Base-by-base conservation (phyloP, 2,797 vertebrate genomes). In the Fratercula arctica region DNA sequence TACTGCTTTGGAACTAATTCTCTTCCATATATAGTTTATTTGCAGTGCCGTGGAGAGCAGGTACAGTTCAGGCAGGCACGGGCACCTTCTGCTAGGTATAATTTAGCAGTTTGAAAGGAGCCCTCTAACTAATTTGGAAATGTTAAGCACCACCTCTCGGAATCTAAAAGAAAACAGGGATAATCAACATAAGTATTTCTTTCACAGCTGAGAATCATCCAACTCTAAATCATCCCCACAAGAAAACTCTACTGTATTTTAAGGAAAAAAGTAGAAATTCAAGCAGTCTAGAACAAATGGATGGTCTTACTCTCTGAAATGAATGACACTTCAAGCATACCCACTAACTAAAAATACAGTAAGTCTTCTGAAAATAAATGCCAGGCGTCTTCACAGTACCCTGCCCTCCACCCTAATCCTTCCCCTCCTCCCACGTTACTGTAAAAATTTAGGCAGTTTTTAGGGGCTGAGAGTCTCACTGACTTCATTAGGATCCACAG, bases 301-400 rank as follows among this genome's bases (percentile, higher is more conserved):
- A 86, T 59, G 84, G 75, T 39, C 90, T 77, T 73, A 21, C 31
- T 91, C 74, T 63, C 45, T 33, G 6, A 90, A 95, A 78, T 66
- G 86, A 96, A 37, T 78, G 93, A 87, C 90, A 75, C n/a, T n/a
- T 46, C 43, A 72, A 96, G 92, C 85, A 92, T 81, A 89, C 28
- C 68, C 85, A 51, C 76, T 33, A 81, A 92, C 93, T 95, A 96
- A 96, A 96, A 96, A 97, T 92, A 95, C 45, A 80, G 72, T 4
- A 77, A 78, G 60, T 26, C 66, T 46, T 85, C 57, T 81, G 84
- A 84, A 96, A 94, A 93, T 91, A 94, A 54, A 73, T 20, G 54
- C 63, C 87, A 94, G 66, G 93, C 68, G 10, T 92, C 84, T 89
- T 81, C 76, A 50, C 93, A 86, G 90, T 5, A 48, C 59, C 73